A percentile compares a stretch with the other conserved stretches of the same genome.
phyloP scores from a whole-genome alignment of 2,113 vertebrate genomes.

The Tauraco erythrolophus region DNA sequence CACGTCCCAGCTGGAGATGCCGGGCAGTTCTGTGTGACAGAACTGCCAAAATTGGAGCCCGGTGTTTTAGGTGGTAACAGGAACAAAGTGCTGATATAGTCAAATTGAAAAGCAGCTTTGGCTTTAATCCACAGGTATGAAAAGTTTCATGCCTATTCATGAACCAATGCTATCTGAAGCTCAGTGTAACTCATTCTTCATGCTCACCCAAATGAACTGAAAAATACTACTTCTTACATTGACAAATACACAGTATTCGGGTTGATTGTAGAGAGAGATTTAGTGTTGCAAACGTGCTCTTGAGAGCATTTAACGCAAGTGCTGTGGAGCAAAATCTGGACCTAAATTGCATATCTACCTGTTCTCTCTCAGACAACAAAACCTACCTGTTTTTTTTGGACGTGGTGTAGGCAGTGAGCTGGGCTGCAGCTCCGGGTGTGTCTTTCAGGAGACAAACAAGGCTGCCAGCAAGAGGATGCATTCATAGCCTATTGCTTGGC shows the following conservation, averaged over 20 bases:
- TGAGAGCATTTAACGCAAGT: not conserved
- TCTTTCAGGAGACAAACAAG: not conserved
- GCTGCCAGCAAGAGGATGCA: not conserved
- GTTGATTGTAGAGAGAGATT: not conserved
- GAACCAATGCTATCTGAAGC: not conserved
- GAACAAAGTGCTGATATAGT: not conserved
- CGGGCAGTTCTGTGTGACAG: not conserved
- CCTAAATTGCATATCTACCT: not conserved
- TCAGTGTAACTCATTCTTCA: not conserved
- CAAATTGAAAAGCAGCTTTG: not conserved
- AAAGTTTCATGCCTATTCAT: not conserved
- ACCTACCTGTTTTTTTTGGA: not conserved
- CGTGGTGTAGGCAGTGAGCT: not conserved
- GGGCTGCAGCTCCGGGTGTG: not conserved
- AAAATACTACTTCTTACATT: not conserved
- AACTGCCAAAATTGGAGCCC: not conserved
- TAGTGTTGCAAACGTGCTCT: not conserved
- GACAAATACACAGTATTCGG: not conserved
- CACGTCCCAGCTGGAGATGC: not conserved
- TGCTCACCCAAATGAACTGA: slow-evolving; percentile 8
- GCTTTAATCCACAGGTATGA: not conserved
- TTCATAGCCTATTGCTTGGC: rapidly evolving
- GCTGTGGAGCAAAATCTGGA: not conserved
- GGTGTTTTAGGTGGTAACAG: not conserved
- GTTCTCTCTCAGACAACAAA: not conserved